Evolutionary conservation across 2,113 vertebrate species (phyloP).

Genomic region (Struthidea cinerea): DNA sequence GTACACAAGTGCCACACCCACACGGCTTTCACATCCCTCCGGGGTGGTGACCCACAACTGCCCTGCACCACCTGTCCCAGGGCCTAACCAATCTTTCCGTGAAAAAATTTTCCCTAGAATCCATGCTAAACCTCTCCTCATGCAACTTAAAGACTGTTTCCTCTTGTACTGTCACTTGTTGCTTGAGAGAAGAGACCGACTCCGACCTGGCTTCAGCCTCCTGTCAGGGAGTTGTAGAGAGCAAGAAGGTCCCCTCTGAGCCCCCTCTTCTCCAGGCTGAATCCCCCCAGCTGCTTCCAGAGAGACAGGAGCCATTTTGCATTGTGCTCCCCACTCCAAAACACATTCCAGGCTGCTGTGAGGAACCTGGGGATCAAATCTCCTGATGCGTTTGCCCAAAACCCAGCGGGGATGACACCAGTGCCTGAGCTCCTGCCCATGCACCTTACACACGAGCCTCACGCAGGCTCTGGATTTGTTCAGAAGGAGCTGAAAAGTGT

Average conservation of each 20-base stretch:
- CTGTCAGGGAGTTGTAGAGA: background rate
- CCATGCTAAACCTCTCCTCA: background rate
- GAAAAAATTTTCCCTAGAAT: background rate
- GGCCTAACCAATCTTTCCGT: fast-evolving
- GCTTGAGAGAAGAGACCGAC: fast-evolving
- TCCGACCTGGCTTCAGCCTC: background rate
- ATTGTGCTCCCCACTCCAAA: fast-evolving
- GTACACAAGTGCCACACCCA: background rate
- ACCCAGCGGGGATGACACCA: background rate
- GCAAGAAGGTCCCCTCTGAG: background rate
- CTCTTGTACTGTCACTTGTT: background rate
- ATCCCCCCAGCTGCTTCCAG: background rate
- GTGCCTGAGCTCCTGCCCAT: background rate
- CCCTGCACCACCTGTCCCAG: background rate
- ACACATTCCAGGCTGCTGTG: background rate
- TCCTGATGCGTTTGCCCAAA: background rate
- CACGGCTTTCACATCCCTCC: background rate
- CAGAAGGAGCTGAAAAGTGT: background rate
- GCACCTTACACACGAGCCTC: background rate
- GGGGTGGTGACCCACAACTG: background rate
- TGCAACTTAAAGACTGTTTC: background rate
- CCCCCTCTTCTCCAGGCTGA: background rate
- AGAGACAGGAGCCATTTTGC: background rate
- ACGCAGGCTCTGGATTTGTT: background rate
- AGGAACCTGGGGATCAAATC: background rate